Evolutionary conservation across 2,797 vertebrate species (phyloP), one percentile per base, ranked within the genome.

Genomic region (Lutjanus campechanus): DNA sequence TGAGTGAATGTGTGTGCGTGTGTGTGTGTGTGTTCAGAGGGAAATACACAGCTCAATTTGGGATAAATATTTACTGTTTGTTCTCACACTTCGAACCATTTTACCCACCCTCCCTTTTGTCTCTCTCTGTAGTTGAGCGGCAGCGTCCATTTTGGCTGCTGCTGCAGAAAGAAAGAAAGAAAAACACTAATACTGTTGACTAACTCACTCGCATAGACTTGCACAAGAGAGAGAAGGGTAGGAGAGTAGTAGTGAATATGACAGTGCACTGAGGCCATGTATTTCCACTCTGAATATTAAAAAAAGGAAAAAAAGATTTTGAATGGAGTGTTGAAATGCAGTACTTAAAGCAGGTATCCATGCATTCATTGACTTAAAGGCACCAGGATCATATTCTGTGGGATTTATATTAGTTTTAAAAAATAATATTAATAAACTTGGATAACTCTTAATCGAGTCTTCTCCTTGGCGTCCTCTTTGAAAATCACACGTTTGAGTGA

Each of bases 341-440:
- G 96, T 94, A 96, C 95, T 96, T 95, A 94, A 95, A 94, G 96
- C 97, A 97, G 97, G 96, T 97, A 96, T 95, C 96, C 96, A 93
- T 96, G 95, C 96, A 95, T 97, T 96, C 95, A 92, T 96, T 96
- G 95, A 96, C 91, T 96, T 96, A 94, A 96, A 96, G 94, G 94
- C 96, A 97, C 96, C 96, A 95, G 94, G 95, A 96, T 92, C 95
- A 93, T 96, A 95, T 94, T 95, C 95, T 94, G 94, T 96, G 97
- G 97, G 95, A 96, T 96, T 98, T 97, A 96, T 96, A 96, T 96
- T 97, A 97, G 97, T 97, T 97, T 97, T 95, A 96, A 97, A 96
- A 93, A 95, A 95, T 94, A 91, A 97, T 96, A 96, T 97, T 96
- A 99, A 98, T 99, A 99, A 99, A 99, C 96, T 97, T 97, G 98